Conservation (phyloP, 37 sponge, comb jelly and placozoan species). For the Mnemiopsis leidyi region DNA sequence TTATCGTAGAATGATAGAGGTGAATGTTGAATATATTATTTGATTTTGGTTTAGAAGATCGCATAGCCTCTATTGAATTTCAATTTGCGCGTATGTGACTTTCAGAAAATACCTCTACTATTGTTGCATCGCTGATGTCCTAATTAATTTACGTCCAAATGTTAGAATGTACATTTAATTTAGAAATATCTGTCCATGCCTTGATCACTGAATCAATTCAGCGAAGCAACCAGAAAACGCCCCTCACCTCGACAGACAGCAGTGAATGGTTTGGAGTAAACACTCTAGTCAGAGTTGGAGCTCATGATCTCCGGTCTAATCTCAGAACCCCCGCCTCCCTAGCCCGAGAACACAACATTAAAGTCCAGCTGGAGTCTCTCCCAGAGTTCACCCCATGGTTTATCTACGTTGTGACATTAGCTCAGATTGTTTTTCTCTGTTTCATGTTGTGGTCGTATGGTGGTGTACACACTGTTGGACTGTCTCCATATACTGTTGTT, state of each 20-base stretch:
- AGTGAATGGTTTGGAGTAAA: constrained; percentile 48
- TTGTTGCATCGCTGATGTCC: too few relatives aligned
- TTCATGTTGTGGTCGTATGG: constrained; percentile 44
- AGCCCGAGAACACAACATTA: constrained; percentile 35
- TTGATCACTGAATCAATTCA: too few relatives aligned
- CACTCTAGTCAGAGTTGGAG: constrained; percentile 11
- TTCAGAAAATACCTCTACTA: too few relatives aligned
- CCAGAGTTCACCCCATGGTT: constrained; percentile 90
- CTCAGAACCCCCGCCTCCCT: constrained; percentile 26
- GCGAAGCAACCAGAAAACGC: background rate
- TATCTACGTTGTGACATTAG: constrained; percentile 74
- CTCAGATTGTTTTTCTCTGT: constrained; percentile 71
- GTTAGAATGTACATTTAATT: too few relatives aligned
- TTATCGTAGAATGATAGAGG: constrained; percentile 34
- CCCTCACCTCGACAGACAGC: constrained; percentile 27
- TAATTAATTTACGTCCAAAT: too few relatives aligned
- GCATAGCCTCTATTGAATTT: too few relatives aligned
- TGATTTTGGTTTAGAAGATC: too few relatives aligned
- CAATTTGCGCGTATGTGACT: too few relatives aligned
- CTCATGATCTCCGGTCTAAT: background rate
- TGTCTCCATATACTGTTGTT: background rate
- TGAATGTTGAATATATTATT: background rate
- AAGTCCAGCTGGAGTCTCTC: constrained; percentile 71
- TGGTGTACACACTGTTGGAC: background rate
- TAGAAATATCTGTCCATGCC: too few relatives aligned